phyloP scores from a whole-genome alignment of 2,113 vertebrate genomes.

The Tachysurus vachellii region DNA sequence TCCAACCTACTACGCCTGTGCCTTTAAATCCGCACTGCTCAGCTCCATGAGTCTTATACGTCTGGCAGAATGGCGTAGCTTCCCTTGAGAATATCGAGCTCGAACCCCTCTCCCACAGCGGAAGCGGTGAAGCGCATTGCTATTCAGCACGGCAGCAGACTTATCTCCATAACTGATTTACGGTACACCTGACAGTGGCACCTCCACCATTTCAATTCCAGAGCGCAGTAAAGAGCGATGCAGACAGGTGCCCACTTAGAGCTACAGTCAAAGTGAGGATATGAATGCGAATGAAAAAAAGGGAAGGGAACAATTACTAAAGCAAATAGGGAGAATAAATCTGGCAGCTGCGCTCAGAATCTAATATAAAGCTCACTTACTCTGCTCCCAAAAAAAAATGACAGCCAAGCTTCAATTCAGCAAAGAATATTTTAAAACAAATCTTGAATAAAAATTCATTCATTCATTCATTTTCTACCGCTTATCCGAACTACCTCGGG shows the following conservation, averaged over 20 bases:
- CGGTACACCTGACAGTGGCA: constrained; percentile 25
- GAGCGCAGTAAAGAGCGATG: neutral
- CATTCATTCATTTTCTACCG: no score
- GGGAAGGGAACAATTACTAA: constrained; percentile 28
- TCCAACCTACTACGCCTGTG: neutral
- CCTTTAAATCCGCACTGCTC: constrained; percentile 6
- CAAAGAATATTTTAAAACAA: neutral
- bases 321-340: constrained; percentile 29
- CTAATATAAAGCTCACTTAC: neutral
- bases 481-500: no score
- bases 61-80: neutral
- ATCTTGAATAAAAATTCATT: neutral
- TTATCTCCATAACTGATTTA: constrained; percentile 47
- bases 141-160: constrained; percentile 22
- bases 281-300: constrained; percentile 41
- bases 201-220: constrained; percentile 25
- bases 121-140: constrained; percentile 16
- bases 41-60: constrained; percentile 22
- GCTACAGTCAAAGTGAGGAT: constrained; percentile 10
- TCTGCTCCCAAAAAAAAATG: neutral
- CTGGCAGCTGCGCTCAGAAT: neutral
- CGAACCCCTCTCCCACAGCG: neutral
- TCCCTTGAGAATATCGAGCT: neutral
- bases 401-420: neutral
- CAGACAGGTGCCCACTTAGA: constrained; percentile 7